These are phyloP conservation scores for Sinodicranocentrus sp. DNA, from an alignment of 2,888 invertebrate species.

Conservation along the genomic window DNA sequence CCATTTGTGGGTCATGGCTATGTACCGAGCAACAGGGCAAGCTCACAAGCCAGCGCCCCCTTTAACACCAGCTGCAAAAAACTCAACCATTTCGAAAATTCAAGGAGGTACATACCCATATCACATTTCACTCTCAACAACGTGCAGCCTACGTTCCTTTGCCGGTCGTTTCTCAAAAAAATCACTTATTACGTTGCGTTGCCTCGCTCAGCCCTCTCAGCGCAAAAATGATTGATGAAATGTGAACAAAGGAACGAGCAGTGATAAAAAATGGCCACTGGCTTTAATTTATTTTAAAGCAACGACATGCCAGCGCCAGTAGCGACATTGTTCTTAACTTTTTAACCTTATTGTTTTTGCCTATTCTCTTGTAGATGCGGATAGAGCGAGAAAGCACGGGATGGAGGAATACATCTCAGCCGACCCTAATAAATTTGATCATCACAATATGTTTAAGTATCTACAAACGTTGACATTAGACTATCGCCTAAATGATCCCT, in stretches of 20 bases:
- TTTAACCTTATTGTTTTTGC: conserved; percentile 1
- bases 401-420: conserved; percentile 99
- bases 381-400: conserved; percentile 98
- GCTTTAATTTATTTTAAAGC: no score
- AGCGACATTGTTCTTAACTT: neutral
- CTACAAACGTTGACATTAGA: conserved; percentile 96
- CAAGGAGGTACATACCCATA: conserved; percentile 87
- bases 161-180: no score
- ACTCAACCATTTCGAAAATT: conserved; percentile 90
- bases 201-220: no score
- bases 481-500: conserved; percentile 98
- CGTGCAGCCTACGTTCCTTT: no score
- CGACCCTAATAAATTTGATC: conserved; percentile 98
- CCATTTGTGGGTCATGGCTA: conserved; percentile 99
- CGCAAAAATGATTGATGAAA: no score
- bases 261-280: no score
- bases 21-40: conserved; percentile 99
- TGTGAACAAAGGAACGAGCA: no score
- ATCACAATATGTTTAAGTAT: conserved; percentile 93
- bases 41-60: conserved; percentile 99
- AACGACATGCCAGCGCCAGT: no score
- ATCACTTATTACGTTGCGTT: no score
- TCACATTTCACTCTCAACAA: neutral
- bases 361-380: conserved; percentile 84
- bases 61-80: conserved; percentile 89